Base-by-base conservation (phyloP, 2,888 invertebrate genomes). In the Xanthorhoe designata region DNA sequence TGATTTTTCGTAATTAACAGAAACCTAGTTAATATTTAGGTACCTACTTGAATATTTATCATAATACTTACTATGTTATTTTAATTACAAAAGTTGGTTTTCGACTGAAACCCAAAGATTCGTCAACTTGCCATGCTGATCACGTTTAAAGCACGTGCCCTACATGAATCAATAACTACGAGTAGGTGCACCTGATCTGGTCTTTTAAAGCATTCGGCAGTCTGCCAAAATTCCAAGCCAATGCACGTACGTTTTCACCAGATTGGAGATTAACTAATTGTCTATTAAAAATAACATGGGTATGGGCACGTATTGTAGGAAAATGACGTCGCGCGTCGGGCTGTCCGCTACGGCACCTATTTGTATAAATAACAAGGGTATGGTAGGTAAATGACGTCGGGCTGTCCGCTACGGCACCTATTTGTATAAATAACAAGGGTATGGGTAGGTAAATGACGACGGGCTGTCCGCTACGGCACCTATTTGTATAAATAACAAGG, bases 171-270 rank as follows among this genome's bases (percentile, higher is more conserved):
- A 58, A 62, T 66, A 42, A 38, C 49, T 15, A n/a, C n/a, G n/a
- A n/a, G n/a, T n/a, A 52, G 9, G 47, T 52, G 58, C 70, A 65
- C 54, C 65, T 64, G 68, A 60, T 58, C 53, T 13, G 62, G 49
- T 58, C 58, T 42, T 56, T 60, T 55, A 50, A 24, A 49, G 18
- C 62, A 55, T 69, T 58, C 64, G 70, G 70, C 70, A 69, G 18
- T 4, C 32, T 13, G 72, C 72, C 72, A 72, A 63, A 38, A 63
- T 66, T 67, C 67, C 61, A 18, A 45, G 62, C 61, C 66, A 66
- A 54, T 63, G 63, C 61, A 32, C 38, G 58, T 50, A 45, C 50
- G 17, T 64, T 55, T 64, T 54, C 64, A 42, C 53, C 49, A 58
- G 54, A 58, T 66, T 52, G 50, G 19, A 64, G 50, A 60, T 56